phyloP scores from a whole-genome alignment of 2,888 invertebrate genomes.

The Linnaemya vulpina region DNA sequence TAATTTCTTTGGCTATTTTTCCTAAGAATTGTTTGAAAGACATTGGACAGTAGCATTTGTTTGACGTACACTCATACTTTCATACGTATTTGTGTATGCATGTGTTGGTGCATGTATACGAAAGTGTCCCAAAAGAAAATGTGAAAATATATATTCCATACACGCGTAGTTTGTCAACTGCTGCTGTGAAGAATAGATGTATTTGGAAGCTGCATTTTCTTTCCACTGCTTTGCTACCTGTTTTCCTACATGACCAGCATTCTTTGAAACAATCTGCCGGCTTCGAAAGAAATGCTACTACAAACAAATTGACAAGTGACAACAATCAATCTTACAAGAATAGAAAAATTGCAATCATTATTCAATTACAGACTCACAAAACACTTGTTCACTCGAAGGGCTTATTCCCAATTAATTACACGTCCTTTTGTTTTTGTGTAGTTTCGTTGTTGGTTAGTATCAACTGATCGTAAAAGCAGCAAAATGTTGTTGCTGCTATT shows the following conservation, averaged over 20 bases:
- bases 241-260: conserved; percentile 27
- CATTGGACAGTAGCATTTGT: not conserved
- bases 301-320: conserved; percentile 57
- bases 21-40: no score
- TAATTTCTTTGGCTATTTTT: no score
- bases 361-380: conserved; percentile 49
- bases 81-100: no score
- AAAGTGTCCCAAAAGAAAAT: not conserved
- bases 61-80: no score
- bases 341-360: not conserved
- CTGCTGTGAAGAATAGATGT: conserved; percentile 63
- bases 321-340: conserved; percentile 65
- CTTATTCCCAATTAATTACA: conserved; percentile 67
- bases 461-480: conserved; percentile 13
- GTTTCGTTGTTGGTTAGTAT: conserved; percentile 21
- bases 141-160: not conserved
- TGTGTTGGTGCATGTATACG: no score
- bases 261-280: conserved; percentile 30
- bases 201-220: conserved; percentile 35
- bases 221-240: conserved; percentile 54
- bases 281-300: conserved; percentile 3
- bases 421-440: conserved; percentile 46
- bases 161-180: not conserved
- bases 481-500: conserved; percentile 23
- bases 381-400: conserved; percentile 66